A percentile compares a stretch with the other conserved stretches of the same genome.
Conservation (phyloP, 2,888 invertebrate species). For the Apotomis turbidana region DNA sequence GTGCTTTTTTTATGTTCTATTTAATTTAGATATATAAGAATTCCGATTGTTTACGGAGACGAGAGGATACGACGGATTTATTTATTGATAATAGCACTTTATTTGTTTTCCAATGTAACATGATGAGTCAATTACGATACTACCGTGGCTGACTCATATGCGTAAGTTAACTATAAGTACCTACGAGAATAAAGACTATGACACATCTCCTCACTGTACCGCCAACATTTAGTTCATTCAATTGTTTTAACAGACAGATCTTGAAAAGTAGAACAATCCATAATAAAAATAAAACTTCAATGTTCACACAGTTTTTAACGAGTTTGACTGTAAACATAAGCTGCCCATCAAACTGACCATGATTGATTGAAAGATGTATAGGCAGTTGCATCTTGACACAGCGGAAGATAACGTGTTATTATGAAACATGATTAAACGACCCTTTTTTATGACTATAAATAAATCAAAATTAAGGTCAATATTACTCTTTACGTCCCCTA, state of each 20-base stretch:
- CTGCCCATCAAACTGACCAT: slow-evolving; percentile 42
- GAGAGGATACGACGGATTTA: background rate
- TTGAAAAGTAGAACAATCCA: slow-evolving; percentile 37
- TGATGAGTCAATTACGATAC: slow-evolving; percentile 69
- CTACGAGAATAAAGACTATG: slow-evolving; percentile 64
- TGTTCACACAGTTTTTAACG: slow-evolving; percentile 36
- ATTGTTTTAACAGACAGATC: slow-evolving; percentile 56
- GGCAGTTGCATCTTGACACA: slow-evolving; percentile 52
- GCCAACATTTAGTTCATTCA: slow-evolving; percentile 54
- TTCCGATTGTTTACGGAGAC: background rate
- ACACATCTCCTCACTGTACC: slow-evolving; percentile 61
- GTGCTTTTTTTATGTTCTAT: no score
- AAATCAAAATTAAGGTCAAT: slow-evolving; percentile 18
- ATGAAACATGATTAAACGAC: slow-evolving; percentile 36
- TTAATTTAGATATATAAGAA: background rate
- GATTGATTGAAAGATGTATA: slow-evolving; percentile 63
- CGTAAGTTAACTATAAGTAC: slow-evolving; percentile 56
- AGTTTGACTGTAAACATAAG: slow-evolving; percentile 39
- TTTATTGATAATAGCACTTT: slow-evolving; percentile 19
- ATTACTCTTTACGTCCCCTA: background rate
- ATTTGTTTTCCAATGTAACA: slow-evolving; percentile 32
- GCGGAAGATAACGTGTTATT: slow-evolving; percentile 42
- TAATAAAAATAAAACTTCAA: slow-evolving; percentile 34
- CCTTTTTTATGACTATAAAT: slow-evolving; percentile 30
- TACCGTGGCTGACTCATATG: slow-evolving; percentile 69